Evolutionary conservation across 2,888 invertebrate genomes (phyloP).

Genomic region (Lamellibrachia columna): DNA sequence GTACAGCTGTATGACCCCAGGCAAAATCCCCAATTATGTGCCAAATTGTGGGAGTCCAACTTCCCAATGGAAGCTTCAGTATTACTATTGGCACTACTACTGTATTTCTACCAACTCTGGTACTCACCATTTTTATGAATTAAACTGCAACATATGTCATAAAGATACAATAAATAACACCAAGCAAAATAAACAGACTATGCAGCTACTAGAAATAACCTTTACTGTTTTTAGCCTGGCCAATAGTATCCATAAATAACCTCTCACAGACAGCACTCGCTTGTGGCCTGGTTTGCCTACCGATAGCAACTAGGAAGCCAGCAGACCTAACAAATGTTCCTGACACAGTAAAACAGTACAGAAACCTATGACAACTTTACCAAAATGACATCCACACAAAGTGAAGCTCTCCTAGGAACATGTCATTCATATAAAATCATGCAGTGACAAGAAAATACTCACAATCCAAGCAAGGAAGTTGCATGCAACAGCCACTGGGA

Average conservation of each 20-base stretch:
- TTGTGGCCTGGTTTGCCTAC: no score
- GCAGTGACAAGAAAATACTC: background rate
- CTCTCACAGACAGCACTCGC: background rate
- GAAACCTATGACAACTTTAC: constrained; percentile 1
- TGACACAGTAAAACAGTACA: background rate
- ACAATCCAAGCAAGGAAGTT: background rate
- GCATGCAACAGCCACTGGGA: background rate
- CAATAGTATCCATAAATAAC: background rate
- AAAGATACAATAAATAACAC: background rate
- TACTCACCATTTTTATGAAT: background rate
- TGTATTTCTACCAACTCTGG: background rate
- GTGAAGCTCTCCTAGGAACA: background rate
- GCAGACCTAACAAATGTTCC: background rate
- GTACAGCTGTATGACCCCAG: background rate
- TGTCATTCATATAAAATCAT: background rate
- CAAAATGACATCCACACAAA: background rate
- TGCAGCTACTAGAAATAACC: background rate
- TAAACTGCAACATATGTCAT: background rate
- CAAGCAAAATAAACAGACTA: background rate
- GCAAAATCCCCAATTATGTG: background rate
- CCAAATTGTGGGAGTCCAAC: background rate
- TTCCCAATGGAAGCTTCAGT: background rate
- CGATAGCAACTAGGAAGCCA: background rate
- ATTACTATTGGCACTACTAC: background rate
- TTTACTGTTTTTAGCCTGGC: background rate